phyloP scores from a whole-genome alignment of 2,797 vertebrate species.

The Bradypus variegatus region DNA sequence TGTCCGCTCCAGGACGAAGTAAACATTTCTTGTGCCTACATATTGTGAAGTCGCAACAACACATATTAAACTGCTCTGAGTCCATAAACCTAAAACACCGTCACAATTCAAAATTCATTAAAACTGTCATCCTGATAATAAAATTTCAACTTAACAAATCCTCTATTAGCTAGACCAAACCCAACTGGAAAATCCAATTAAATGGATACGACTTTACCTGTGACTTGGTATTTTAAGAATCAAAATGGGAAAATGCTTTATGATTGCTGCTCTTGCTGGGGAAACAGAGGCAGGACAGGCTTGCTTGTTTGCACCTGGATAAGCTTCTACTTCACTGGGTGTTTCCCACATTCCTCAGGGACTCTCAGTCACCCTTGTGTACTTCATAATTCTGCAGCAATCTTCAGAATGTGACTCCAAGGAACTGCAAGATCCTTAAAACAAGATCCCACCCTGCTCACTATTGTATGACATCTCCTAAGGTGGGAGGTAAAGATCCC shows the following conservation, averaged over 20 bases:
- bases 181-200: background rate
- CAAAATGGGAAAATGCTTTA: background rate
- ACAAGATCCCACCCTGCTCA: background rate
- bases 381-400: background rate
- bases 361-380: accelerated
- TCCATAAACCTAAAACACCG: background rate
- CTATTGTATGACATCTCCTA: background rate
- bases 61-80: background rate
- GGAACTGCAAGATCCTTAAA: background rate
- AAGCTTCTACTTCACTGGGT: background rate
- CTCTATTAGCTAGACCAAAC: background rate
- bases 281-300: background rate
- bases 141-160: background rate
- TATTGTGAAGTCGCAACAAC: background rate
- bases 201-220: background rate
- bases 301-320: background rate
- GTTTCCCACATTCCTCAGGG: accelerated
- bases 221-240: background rate
- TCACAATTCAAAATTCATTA: background rate
- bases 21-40: background rate
- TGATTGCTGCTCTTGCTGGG: background rate
- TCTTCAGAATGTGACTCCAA: background rate
- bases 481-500: background rate
- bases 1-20: background rate
- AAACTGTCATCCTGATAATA: background rate